Base-by-base conservation (phyloP, 1,140 invertebrate genomes). In the Dendrolimus punctatus region DNA sequence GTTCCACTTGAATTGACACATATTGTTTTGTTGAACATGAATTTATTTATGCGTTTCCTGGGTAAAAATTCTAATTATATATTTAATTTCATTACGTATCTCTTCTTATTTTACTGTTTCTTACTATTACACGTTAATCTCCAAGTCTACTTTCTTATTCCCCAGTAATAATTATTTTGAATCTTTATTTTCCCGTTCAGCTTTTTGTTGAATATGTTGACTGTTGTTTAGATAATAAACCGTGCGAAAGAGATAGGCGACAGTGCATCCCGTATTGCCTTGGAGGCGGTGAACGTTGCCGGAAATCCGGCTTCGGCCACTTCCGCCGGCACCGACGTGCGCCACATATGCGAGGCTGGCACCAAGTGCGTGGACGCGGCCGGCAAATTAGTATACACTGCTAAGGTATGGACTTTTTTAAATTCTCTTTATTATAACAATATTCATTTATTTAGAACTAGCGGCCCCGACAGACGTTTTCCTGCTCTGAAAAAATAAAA, bases 181-280 rank as follows among this genome's bases (percentile, higher is more conserved):
- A 39, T n/a, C 38, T 52, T 4, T 6, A 10, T 8, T 38, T 6
- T 44, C 51, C 42, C 8, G 36, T 4, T 8, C 9, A 8, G 1
- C n/a, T 42, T 42, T 42, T 42, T 42, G 6, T 23, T 23, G 23
- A 23, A 23, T 23, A 23, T 23, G 3, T 23, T 23, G 23, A 23
- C 23, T 23, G 41, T 39, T 36, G 9, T 47, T 7, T 40, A 73
- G 71, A 62, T 71, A 41, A 55, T 71, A 23, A 39, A 42, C 4
- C 60, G 68, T 4, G 63, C 66, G 0, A 66, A 61, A 38, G 57
- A 57, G 5, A 66, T 68, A 5, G 71, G 71, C 6, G 71, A 68
- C 49, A 63, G 60, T 8, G 57, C 66, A 7, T 69, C 67, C 2
- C 58, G 62, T 4, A 44, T 70, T 5, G 60, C 65, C 0, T 6